phyloP scores from a whole-genome alignment of 2,113 vertebrate genomes.

The Myxocyprinus asiaticus region DNA sequence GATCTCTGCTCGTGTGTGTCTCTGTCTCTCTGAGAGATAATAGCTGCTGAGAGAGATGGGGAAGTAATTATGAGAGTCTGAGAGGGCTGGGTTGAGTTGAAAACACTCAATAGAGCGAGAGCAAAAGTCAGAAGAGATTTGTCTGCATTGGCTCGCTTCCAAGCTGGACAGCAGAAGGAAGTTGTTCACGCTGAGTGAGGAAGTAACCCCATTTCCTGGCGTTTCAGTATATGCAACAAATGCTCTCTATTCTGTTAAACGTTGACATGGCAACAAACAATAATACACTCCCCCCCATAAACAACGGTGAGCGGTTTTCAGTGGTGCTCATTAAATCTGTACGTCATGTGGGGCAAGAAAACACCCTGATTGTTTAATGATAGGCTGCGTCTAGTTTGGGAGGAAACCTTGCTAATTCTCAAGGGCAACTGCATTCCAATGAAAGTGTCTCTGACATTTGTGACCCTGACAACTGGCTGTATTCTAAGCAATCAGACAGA shows the following conservation, averaged over 20 bases:
- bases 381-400: slow-evolving; percentile 49
- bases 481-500: neutral
- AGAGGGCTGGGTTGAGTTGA: slow-evolving; percentile 18
- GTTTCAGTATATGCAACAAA: slow-evolving; percentile 65
- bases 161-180: slow-evolving; percentile 73
- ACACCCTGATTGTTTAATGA: slow-evolving; percentile 35
- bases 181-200: slow-evolving; percentile 78
- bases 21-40: slow-evolving; percentile 51
- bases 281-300: slow-evolving; percentile 62
- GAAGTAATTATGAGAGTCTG: slow-evolving; percentile 30
- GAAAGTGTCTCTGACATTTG: neutral
- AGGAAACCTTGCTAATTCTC: slow-evolving; percentile 47
- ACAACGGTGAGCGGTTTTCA: slow-evolving; percentile 55
- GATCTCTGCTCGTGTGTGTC: neutral
- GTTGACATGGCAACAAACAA: slow-evolving; percentile 67
- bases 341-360: neutral
- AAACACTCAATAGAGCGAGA: slow-evolving; percentile 65
- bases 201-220: slow-evolving; percentile 80
- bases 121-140: slow-evolving; percentile 60
- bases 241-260: slow-evolving; percentile 37
- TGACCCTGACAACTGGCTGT: neutral
- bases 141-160: slow-evolving; percentile 65
- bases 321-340: slow-evolving; percentile 52
- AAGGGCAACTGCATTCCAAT: slow-evolving; percentile 43
- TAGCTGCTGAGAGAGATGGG: slow-evolving; percentile 64